Percentiles rank a stretch among this genome's conserved stretches.
Evolutionary conservation across 2,113 vertebrate species (phyloP).

Genomic region (Ploceus nigricollis): DNA sequence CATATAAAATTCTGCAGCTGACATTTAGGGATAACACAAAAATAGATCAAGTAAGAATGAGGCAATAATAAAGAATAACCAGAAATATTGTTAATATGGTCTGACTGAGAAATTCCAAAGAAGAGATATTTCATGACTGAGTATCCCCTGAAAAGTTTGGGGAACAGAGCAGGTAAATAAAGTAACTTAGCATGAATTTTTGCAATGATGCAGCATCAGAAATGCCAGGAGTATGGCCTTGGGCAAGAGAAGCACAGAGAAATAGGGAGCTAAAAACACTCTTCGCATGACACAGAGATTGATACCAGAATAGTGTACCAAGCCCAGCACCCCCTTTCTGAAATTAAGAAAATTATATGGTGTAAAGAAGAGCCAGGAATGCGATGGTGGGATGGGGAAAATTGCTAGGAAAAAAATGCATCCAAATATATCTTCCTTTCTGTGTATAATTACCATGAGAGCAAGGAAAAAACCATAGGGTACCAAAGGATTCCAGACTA

Average conservation of each 20-base stretch:
- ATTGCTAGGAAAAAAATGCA: background rate
- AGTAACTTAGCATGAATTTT: background rate
- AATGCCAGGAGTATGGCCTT: background rate
- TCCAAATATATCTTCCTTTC: background rate
- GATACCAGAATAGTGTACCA: background rate
- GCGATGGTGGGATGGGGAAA: background rate
- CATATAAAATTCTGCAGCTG: background rate
- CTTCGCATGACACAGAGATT: accelerated
- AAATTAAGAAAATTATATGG: background rate
- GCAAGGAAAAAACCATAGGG: background rate
- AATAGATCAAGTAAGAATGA: background rate
- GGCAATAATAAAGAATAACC: background rate
- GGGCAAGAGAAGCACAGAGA: background rate
- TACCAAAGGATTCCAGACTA: background rate
- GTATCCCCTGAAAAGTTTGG: background rate
- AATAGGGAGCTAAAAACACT: background rate
- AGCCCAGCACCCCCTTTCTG: background rate
- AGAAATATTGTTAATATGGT: background rate
- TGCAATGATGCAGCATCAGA: background rate
- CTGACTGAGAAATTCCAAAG: background rate
- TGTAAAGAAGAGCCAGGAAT: background rate
- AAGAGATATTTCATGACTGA: background rate
- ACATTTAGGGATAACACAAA: background rate
- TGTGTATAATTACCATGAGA: background rate
- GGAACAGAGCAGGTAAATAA: background rate